Conservation (phyloP, 2,888 invertebrate genomes). For the Omphaloscelis lunosa region DNA sequence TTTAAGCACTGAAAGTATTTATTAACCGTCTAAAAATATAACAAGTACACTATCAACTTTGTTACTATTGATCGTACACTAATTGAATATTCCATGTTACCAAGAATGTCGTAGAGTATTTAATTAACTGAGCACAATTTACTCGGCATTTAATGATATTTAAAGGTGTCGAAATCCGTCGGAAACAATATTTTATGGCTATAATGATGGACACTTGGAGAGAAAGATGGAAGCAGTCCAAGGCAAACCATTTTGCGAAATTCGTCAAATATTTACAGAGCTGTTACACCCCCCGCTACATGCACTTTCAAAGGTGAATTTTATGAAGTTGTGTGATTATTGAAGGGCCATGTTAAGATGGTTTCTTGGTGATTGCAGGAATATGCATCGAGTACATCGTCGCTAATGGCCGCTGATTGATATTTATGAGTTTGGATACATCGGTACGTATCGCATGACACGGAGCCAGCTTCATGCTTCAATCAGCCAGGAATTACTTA, state of each 20-base stretch:
- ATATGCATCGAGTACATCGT: constrained; percentile 67
- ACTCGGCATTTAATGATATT: constrained; percentile 35
- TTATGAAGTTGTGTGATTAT: constrained; percentile 28
- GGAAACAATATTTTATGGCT: constrained; percentile 65
- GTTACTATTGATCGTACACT: constrained; percentile 16
- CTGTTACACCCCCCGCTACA: constrained; percentile 38
- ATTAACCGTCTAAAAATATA: not conserved
- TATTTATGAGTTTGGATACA: constrained; percentile 84
- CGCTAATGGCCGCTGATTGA: constrained; percentile 77
- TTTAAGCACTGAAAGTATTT: not conserved
- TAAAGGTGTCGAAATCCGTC: constrained; percentile 54
- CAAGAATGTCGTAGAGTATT: constrained; percentile 29
- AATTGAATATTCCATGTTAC: constrained; percentile 27
- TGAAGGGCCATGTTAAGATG: constrained; percentile 64
- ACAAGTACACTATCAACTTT: constrained; percentile 12
- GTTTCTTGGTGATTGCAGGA: constrained; percentile 69
- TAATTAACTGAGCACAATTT: constrained; percentile 40
- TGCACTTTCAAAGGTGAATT: constrained; percentile 5
- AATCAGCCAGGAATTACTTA: constrained; percentile 70
- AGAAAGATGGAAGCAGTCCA: constrained; percentile 72
- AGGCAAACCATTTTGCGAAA: constrained; percentile 68
- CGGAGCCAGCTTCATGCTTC: constrained; percentile 73
- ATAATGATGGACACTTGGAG: constrained; percentile 61
- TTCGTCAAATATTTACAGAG: constrained; percentile 60
- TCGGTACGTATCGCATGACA: constrained; percentile 77